These are phyloP conservation scores for Phthorimaea operculella DNA, from an alignment of 1,140 invertebrate species.

Conservation along the genomic window DNA sequence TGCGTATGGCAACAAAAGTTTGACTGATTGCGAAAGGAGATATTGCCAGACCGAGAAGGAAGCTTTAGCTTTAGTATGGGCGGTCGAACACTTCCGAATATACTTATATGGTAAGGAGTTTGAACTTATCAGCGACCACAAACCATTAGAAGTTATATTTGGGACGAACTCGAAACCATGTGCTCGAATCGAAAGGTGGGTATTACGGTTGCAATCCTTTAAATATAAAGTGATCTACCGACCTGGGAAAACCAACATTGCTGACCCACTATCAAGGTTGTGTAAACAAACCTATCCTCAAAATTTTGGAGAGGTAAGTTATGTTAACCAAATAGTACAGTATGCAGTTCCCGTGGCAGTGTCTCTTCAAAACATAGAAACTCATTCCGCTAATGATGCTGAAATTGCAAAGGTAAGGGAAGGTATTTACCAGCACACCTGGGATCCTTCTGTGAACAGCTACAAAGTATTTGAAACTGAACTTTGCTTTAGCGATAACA, in stretches of 20 bases:
- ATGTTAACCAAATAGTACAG: background rate
- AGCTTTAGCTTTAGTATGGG: constrained; percentile 21
- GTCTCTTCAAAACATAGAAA: background rate
- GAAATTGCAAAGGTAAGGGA: constrained; percentile 1
- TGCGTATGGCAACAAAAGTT: background rate
- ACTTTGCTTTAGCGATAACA: background rate
- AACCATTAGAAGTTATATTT: constrained; percentile 19
- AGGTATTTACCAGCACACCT: background rate
- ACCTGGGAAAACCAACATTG: constrained; percentile 45
- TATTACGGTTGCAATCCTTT: constrained; percentile 20
- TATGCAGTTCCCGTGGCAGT: background rate
- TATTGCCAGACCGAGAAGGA: constrained; percentile 59
- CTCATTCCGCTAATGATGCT: background rate
- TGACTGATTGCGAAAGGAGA: constrained; percentile 26
- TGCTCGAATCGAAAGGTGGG: constrained; percentile 18
- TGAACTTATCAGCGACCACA: constrained; percentile 49
- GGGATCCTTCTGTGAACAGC: background rate
- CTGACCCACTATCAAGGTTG: constrained; percentile 41
- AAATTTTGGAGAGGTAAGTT: background rate
- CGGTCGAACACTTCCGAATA: constrained; percentile 23
- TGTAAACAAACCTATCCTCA: background rate
- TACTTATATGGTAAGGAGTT: constrained; percentile 37
- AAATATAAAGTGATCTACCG: constrained; percentile 38
- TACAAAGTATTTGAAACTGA: background rate
- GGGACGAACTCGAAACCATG: constrained; percentile 19